Evolutionary conservation across 1,140 invertebrate species (phyloP), one percentile per base, ranked within the genome.

Genomic region (Anagrus nilaparvatae): DNA sequence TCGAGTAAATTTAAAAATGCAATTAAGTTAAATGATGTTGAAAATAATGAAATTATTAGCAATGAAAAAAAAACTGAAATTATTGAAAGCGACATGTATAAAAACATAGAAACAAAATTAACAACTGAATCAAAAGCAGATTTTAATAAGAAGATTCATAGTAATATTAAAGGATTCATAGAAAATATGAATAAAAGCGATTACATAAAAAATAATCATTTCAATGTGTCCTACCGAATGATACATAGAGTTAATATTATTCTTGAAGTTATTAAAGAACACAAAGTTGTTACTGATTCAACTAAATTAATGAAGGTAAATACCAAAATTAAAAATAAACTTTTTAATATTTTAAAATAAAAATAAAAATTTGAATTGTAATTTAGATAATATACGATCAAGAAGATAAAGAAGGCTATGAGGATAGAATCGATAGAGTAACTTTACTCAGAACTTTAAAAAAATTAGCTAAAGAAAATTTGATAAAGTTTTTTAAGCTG

Each of bases 401-500:
- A 44, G 75, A 78, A 56, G 56, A 60, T 17, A 71, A 70, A 44
- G 73, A 78, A 64, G 75, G 75, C 1, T 68, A 68, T 32, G 57
- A 67, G 9, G 64, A 66, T 3, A 73, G 63, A 46, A 74, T 82
- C 16, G 78, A 81, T 50, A 74, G 73, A 37, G 79, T 76, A 55
- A 76, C 78, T 3, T 54, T 82, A 5, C 43, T 70, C 3, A 61
- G 77, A 35, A 52, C 84, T 7, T 49, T 82, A 9, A 56, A 70
- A 30, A 72, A 69, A 51, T 59, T 83, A 21, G 58, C 65, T 0
- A 60, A 63, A 31, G 75, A 76, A 16, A 75, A 77, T 5, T 65
- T 76, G 25, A 58, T 83, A 2, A 79, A 76, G 56, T 67, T 70
- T 23, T 71, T 77, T 3, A 73, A 72, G 54, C 54, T 78, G n/a